Conservation (phyloP, 2,888 invertebrate species). For the Escarpia spicata region DNA sequence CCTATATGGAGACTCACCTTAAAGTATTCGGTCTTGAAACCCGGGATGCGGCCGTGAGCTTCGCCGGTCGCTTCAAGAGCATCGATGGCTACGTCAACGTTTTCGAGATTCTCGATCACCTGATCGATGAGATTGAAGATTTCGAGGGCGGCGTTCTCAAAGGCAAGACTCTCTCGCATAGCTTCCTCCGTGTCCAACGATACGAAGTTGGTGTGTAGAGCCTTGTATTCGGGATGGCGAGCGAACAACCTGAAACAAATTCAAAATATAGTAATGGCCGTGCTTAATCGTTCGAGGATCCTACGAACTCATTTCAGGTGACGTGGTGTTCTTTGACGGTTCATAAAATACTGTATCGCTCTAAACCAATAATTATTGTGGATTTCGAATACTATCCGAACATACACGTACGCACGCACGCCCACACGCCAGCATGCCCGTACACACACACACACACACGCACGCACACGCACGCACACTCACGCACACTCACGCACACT, state of each 20-base stretch:
- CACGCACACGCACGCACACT: no score
- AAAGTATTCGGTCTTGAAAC: conserved; percentile 40
- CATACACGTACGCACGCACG: no score
- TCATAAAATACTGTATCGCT: no score
- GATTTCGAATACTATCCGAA: no score
- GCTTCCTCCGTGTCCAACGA: conserved; percentile 47
- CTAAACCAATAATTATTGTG: no score
- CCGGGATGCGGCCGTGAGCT: conserved; percentile 36
- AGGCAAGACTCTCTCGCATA: conserved; percentile 46
- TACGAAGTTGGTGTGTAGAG: conserved; percentile 43
- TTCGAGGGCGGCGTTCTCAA: conserved; percentile 48
- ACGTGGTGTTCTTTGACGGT: no score
- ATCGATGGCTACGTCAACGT: conserved; percentile 46
- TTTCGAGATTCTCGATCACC: conserved; percentile 48
- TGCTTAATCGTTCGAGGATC: not conserved
- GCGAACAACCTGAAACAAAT: conserved; percentile 46
- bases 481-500: no score
- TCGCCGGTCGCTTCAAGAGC: conserved; percentile 38
- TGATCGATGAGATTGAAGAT: conserved; percentile 53
- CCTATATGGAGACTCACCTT: conserved; percentile 31
- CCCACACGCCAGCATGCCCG: no score
- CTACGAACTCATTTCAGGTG: no score
- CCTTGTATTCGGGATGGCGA: conserved; percentile 45
- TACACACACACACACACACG: no score
- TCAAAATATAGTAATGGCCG: not conserved